Conservation (phyloP, 2,888 invertebrate genomes). For the Melikaiella ostensackeni region DNA sequence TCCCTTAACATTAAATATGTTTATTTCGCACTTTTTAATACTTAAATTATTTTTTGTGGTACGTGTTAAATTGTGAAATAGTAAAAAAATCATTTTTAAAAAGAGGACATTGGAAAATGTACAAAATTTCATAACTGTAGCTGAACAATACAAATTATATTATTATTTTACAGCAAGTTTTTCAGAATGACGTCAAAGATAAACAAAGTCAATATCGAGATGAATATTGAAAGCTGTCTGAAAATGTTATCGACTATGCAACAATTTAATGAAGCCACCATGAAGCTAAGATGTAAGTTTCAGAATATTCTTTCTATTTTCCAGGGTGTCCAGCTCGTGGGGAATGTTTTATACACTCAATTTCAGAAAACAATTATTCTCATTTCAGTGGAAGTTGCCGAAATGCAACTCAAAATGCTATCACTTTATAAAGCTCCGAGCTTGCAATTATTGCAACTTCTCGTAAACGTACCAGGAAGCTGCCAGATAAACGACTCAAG, state of each 20-base stretch:
- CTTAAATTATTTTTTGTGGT: too few relatives aligned
- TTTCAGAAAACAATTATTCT: neutral
- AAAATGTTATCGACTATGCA: neutral
- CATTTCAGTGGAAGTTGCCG: slow-evolving; percentile 20
- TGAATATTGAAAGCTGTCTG: neutral
- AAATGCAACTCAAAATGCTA: slow-evolving; percentile 18
- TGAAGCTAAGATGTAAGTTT: slow-evolving; percentile 28
- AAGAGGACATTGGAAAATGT: too few relatives aligned
- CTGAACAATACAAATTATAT: neutral
- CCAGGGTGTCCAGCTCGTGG: too few relatives aligned
- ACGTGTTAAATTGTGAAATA: too few relatives aligned
- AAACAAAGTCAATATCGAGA: neutral
- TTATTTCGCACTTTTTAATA: too few relatives aligned
- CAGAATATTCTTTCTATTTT: neutral
- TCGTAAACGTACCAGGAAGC: neutral
- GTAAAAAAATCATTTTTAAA: too few relatives aligned
- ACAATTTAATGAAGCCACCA: neutral
- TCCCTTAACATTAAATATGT: too few relatives aligned
- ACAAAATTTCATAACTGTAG: too few relatives aligned
- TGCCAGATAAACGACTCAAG: neutral
- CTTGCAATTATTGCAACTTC: slow-evolving; percentile 1
- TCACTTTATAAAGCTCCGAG: slow-evolving; percentile 6
- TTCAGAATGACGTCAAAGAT: neutral
- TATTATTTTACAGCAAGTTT: neutral
- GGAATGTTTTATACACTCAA: too few relatives aligned